Evolutionary conservation across 2,888 invertebrate genomes (phyloP).

Genomic region (Malthinus seriepunctatus): DNA sequence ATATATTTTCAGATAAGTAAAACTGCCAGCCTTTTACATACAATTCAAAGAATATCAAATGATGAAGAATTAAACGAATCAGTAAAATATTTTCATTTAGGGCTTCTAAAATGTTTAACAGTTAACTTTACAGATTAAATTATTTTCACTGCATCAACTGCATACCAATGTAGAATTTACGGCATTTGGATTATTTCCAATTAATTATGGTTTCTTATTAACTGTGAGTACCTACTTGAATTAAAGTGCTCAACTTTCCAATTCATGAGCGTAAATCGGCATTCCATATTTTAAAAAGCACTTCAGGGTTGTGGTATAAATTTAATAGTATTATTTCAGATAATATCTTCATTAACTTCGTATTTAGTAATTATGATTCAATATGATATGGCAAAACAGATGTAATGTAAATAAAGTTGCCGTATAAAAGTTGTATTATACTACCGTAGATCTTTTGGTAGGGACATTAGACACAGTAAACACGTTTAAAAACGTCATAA

Average conservation of each 20-base stretch:
- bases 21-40: constrained; percentile 13
- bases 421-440: no score
- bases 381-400: constrained; percentile 19
- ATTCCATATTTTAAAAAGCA: neutral
- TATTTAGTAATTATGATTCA: constrained; percentile 32
- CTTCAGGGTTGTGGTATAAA: neutral
- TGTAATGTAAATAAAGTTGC: no score
- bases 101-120: neutral
- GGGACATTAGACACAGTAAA: no score
- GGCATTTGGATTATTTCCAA: constrained; percentile 30
- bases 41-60: constrained; percentile 6
- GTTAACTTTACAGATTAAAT: constrained; percentile 20
- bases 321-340: constrained; percentile 16
- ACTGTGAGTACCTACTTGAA: constrained; percentile 30
- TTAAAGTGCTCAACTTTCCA: no score
- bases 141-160: constrained; percentile 29
- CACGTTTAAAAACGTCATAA: no score
- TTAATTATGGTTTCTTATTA: constrained; percentile 32
- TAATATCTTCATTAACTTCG: constrained; percentile 28
- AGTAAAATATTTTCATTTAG: neutral
- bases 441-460: no score
- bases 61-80: constrained; percentile 12
- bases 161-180: constrained; percentile 32
- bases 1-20: constrained; percentile 17
- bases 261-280: no score